phyloP scores from a whole-genome alignment of 2,113 vertebrate genomes.

The Dasyornis broadbenti region DNA sequence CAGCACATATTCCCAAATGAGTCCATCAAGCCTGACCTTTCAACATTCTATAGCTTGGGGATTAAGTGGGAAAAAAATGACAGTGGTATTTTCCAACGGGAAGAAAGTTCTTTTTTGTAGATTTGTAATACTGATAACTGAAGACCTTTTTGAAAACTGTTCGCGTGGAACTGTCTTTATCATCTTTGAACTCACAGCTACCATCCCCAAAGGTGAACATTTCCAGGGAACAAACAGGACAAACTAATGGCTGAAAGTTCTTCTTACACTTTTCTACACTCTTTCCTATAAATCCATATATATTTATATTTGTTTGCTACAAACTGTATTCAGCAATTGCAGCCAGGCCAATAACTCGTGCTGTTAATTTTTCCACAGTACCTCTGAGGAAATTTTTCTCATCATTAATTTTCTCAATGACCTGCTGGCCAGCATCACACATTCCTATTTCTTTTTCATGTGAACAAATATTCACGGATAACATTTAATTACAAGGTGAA shows the following conservation, averaged over 20 bases:
- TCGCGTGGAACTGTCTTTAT: background rate
- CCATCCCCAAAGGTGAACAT: background rate
- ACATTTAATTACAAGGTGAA: background rate
- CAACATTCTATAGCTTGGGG: background rate
- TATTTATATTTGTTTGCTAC: background rate
- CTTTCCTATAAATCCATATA: background rate
- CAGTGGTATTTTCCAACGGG: background rate
- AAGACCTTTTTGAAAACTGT: background rate
- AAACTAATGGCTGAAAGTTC: background rate
- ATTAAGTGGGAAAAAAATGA: background rate
- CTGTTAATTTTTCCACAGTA: background rate
- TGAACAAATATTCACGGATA: background rate
- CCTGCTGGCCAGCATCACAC: background rate
- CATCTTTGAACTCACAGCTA: background rate
- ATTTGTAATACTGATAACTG: background rate
- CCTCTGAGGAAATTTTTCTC: background rate
- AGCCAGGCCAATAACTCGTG: background rate
- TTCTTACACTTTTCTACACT: background rate
- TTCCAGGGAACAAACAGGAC: background rate
- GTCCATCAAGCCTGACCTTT: background rate
- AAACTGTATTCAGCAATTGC: background rate
- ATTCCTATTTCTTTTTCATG: background rate
- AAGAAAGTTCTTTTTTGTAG: background rate
- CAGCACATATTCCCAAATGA: background rate
- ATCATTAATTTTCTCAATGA: background rate